phyloP scores from a whole-genome alignment of 1,140 invertebrate genomes.

The Aphelinus certus region DNA sequence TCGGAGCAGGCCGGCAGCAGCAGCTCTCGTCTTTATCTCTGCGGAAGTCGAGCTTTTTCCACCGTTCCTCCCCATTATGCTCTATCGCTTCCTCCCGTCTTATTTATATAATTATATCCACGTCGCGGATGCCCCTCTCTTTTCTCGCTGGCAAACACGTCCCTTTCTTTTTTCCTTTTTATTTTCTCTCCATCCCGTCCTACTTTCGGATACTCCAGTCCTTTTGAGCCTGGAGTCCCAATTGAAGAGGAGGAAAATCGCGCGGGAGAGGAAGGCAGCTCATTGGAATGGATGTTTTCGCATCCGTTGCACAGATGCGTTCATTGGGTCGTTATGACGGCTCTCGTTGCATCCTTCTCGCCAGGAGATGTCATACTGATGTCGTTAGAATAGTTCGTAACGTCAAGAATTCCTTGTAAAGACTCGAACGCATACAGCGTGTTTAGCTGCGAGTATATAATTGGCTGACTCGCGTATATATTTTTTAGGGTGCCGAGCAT shows the following conservation, averaged over 20 bases:
- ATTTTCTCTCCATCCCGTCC: conserved; percentile 15
- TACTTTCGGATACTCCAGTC: neutral
- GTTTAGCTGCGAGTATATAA: too few relatives aligned
- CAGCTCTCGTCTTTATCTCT: conserved; percentile 33
- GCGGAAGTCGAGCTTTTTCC: neutral
- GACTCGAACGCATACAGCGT: too few relatives aligned
- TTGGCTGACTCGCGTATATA: too few relatives aligned
- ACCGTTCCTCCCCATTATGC: neutral
- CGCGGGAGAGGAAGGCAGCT: too few relatives aligned
- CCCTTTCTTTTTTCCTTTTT: conserved; percentile 5
- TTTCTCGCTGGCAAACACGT: neutral
- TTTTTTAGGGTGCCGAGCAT: too few relatives aligned
- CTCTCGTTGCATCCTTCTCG: neutral
- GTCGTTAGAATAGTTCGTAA: too few relatives aligned
- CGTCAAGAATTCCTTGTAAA: too few relatives aligned
- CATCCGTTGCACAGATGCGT: neutral
- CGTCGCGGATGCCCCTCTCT: conserved; percentile 13
- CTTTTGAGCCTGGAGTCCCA: neutral
- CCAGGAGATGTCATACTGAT: neutral
- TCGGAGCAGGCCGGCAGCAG: neutral
- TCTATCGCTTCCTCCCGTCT: conserved; percentile 10
- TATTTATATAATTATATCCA: conserved; percentile 32
- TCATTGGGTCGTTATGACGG: neutral
- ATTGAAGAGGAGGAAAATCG: too few relatives aligned
- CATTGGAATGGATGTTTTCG: too few relatives aligned